These are phyloP conservation scores for Papilio polyxenes DNA, from an alignment of 1,140 invertebrate species.

Conservation along the genomic window DNA sequence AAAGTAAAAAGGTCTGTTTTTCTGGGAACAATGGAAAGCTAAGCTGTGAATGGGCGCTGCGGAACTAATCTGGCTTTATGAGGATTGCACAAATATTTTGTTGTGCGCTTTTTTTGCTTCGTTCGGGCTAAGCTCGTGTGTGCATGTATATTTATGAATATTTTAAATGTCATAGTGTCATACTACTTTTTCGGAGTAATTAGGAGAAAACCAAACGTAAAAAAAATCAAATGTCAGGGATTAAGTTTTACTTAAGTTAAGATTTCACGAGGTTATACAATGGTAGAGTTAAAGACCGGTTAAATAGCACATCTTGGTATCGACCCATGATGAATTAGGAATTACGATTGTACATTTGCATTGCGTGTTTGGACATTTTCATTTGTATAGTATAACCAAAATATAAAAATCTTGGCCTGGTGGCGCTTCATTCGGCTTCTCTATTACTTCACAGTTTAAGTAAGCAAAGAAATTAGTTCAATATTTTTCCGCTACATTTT, in stretches of 20 bases:
- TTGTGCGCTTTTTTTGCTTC: conserved; percentile 25
- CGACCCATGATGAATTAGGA: background rate
- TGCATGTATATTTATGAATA: conserved; percentile 2
- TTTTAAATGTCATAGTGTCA: conserved; percentile 7
- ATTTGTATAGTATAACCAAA: too few relatives aligned
- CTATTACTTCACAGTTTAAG: too few relatives aligned
- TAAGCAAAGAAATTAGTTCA: too few relatives aligned
- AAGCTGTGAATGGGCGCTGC: conserved; percentile 35
- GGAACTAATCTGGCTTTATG: conserved; percentile 39
- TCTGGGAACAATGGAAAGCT: conserved; percentile 35
- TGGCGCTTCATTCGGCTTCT: too few relatives aligned
- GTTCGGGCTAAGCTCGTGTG: background rate
- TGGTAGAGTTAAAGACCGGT: background rate
- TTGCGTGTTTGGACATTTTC: background rate
- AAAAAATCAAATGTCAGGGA: background rate
- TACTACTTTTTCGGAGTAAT: background rate
- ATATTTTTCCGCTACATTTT: too few relatives aligned
- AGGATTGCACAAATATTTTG: conserved; percentile 32
- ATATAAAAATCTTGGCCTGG: too few relatives aligned
- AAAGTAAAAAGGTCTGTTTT: conserved; percentile 37
- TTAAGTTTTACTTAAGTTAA: background rate
- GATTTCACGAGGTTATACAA: background rate
- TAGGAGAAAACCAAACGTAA: background rate
- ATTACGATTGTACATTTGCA: background rate
- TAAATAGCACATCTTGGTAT: background rate